Conservation (phyloP, 2,113 vertebrate species). For the Podarcis cretensis region DNA sequence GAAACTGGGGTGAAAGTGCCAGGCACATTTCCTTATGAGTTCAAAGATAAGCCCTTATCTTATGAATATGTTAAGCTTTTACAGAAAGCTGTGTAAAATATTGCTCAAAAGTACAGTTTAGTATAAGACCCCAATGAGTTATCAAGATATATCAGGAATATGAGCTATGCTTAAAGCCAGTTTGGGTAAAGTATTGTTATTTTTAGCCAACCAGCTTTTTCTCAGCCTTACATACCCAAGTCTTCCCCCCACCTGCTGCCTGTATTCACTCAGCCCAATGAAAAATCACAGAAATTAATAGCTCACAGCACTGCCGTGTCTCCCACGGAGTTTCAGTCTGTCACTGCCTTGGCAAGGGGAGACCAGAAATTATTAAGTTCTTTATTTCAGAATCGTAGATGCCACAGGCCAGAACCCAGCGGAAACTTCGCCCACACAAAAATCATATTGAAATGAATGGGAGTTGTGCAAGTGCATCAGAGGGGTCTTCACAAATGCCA, state of each 20-base stretch:
- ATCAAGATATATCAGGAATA: not conserved
- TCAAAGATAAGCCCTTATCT: conserved; percentile 13
- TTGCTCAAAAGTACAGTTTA: not conserved
- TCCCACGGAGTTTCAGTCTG: conserved; percentile 33
- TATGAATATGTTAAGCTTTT: conserved; percentile 23
- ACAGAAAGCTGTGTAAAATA: not conserved
- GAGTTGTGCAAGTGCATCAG: not conserved
- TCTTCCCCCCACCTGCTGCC: not conserved
- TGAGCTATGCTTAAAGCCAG: conserved; percentile 1
- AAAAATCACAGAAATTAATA: not conserved
- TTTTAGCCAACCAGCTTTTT: not conserved
- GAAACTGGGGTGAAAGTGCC: too few relatives aligned
- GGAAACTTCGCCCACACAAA: not conserved
- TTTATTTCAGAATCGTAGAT: not conserved
- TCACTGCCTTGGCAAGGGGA: not conserved
- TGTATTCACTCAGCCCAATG: not conserved
- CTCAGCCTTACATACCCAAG: not conserved
- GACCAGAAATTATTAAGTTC: conserved; percentile 12
- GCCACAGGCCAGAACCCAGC: not conserved
- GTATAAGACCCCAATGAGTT: not conserved
- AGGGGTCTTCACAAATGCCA: not conserved
- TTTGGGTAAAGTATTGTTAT: not conserved
- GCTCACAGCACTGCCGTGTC: conserved; percentile 12
- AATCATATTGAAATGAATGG: not conserved
- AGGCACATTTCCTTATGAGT: conserved; percentile 28